phyloP scores from a whole-genome alignment of 2,888 invertebrate species.

The Heteropelma amictum region DNA sequence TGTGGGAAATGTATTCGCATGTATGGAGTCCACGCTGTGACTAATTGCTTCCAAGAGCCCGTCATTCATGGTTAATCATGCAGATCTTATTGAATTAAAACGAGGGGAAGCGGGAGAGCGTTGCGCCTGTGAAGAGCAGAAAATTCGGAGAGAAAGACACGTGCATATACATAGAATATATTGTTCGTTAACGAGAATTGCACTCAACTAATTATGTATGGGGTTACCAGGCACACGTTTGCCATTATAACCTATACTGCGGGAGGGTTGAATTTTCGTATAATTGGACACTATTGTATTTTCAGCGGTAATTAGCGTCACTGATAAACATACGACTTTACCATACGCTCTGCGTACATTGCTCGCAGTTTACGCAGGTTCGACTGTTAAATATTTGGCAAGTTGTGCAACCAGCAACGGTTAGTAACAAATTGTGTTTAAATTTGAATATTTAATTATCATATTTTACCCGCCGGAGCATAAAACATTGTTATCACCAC shows the following conservation, averaged over 20 bases:
- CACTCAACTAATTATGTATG: slow-evolving; percentile 46
- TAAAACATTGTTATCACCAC: too few species aligned
- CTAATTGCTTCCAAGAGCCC: slow-evolving; percentile 26
- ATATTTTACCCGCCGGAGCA: too few species aligned
- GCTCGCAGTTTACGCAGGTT: background rate
- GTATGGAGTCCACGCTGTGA: background rate
- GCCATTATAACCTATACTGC: slow-evolving; percentile 1
- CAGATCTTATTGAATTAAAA: slow-evolving; percentile 32
- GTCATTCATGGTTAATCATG: slow-evolving; percentile 37
- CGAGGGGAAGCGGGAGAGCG: slow-evolving; percentile 1
- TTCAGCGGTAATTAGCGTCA: slow-evolving; percentile 51
- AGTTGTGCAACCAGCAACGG: background rate
- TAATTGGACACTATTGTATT: slow-evolving; percentile 54
- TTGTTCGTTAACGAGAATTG: slow-evolving; percentile 43
- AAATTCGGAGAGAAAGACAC: slow-evolving; percentile 49
- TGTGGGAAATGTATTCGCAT: too few species aligned
- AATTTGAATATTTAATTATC: too few species aligned
- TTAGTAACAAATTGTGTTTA: too few species aligned
- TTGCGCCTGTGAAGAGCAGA: slow-evolving; percentile 15
- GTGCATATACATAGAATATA: slow-evolving; percentile 21
- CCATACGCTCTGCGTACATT: slow-evolving; percentile 2
- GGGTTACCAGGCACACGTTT: slow-evolving; percentile 13
- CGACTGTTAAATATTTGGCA: slow-evolving; percentile 18
- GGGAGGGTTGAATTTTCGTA: slow-evolving; percentile 24
- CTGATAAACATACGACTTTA: slow-evolving; percentile 37